Base-by-base conservation (phyloP, 2,888 invertebrate genomes). In the Cantharis flavilabris region DNA sequence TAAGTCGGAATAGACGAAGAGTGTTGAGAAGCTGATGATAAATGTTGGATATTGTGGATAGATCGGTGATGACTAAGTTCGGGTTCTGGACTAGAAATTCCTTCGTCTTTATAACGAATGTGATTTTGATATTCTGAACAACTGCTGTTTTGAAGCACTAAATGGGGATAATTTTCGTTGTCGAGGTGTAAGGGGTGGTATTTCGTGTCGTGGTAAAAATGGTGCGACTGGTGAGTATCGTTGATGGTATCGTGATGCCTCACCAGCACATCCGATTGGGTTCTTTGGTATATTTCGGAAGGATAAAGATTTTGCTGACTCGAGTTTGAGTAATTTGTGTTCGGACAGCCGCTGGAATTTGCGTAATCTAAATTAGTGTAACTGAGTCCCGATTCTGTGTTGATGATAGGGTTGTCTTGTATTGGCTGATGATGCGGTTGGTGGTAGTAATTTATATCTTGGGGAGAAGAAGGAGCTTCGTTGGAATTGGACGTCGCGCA, bases 321-420 rank as follows among this genome's bases (percentile, higher is more conserved):
- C 7, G 83, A 82, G 62, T 74, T 76, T 9, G 83, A 85, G 80
- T 86, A 88, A 64, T 81, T 84, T 67, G 82, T 85, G 83, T 70
- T 83, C 73, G 80, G 84, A 82, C 28, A 86, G 79, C 83, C 84
- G 81, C 86, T 91, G 85, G 90, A 86, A 72, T 88, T 88, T 3
- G 92, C 92, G 84, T 96, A 96, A 88, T 97, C 97, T 83, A 97
- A 89, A 87, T 97, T 97, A 0, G 97, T 97, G 87, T 97, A 97
- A 87, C 96, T 96, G 77, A 97, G 90, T 0, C 97, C 97, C 64
- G 96, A 94, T 85, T 96, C 96, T 1, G 95, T 94, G 85, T 94
- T 95, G 82, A 96, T 96, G 69, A 96, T 95, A 83, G 79, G 89
- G 87, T 90, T 85, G 73, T 91, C 86, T 80, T 86, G 85, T n/a